Evolutionary conservation across 2,797 vertebrate species (phyloP).

Genomic region (Trachops cirrhosus): DNA sequence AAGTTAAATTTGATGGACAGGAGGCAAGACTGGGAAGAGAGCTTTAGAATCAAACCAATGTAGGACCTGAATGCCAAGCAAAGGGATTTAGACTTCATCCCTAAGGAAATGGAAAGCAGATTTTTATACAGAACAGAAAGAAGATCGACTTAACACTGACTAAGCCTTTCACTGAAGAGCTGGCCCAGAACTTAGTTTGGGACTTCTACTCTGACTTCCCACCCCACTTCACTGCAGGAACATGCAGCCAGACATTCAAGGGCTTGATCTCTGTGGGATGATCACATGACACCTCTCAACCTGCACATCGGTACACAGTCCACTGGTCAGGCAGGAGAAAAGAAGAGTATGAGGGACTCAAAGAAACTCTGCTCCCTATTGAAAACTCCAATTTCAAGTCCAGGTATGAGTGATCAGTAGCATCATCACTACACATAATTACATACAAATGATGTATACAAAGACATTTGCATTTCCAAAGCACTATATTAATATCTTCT

Average conservation of each 20-base stretch:
- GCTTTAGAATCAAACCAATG: neutral
- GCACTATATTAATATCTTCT: neutral
- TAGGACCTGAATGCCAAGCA: neutral
- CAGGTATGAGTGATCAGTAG: neutral
- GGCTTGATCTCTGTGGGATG: neutral
- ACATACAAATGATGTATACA: neutral
- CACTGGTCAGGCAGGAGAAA: neutral
- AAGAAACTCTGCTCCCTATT: neutral
- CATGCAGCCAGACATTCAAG: neutral
- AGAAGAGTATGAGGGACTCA: neutral
- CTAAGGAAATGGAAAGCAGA: slow-evolving; percentile 1
- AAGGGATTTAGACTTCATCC: neutral
- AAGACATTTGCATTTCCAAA: neutral
- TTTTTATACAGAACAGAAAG: neutral
- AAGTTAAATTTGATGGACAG: neutral
- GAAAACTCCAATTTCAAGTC: neutral
- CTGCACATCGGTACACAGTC: neutral
- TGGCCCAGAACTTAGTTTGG: neutral
- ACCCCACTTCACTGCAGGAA: neutral
- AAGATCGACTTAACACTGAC: neutral
- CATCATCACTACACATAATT: neutral
- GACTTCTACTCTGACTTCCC: neutral
- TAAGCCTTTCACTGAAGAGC: neutral
- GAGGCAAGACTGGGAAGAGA: neutral
- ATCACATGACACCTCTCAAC: neutral